phyloP scores from a whole-genome alignment of 2,888 invertebrate genomes.

The Erannis defoliaria region DNA sequence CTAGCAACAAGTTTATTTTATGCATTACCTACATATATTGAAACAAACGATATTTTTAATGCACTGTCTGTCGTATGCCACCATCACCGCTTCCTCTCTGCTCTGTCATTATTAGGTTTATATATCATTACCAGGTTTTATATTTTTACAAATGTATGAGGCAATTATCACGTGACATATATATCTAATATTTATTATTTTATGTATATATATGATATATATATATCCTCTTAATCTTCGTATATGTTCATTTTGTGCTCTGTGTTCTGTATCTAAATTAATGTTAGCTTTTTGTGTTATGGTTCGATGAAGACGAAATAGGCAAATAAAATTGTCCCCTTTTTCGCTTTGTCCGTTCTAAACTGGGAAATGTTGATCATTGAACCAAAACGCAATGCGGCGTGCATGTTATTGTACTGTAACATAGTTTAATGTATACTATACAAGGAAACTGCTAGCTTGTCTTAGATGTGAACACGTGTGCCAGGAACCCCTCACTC shows the following conservation, averaged over 20 bases:
- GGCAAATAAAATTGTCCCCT: slow-evolving; percentile 55
- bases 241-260: slow-evolving; percentile 85
- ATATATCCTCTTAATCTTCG: slow-evolving; percentile 79
- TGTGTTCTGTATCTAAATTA: slow-evolving; percentile 84
- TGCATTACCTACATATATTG: slow-evolving; percentile 86
- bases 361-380: slow-evolving; percentile 64
- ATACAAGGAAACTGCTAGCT: slow-evolving; percentile 79
- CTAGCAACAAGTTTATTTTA: slow-evolving; percentile 83
- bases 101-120: slow-evolving; percentile 87
- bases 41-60: slow-evolving; percentile 86
- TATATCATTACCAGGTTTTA: slow-evolving; percentile 84
- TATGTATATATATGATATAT: slow-evolving; percentile 70
- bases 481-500: slow-evolving; percentile 80
- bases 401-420: slow-evolving; percentile 84
- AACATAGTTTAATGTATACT: slow-evolving; percentile 81
- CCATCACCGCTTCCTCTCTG: slow-evolving; percentile 87
- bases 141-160: slow-evolving; percentile 80
- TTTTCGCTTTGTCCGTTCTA: slow-evolving; percentile 54
- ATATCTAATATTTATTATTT: slow-evolving; percentile 65
- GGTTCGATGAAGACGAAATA: slow-evolving; percentile 78
- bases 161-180: slow-evolving; percentile 85
- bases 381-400: slow-evolving; percentile 84
- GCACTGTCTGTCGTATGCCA: slow-evolving; percentile 87
- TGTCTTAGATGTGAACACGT: slow-evolving; percentile 83
- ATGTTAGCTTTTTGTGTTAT: slow-evolving; percentile 85